These are phyloP conservation scores for Mythimna vitellina DNA, from an alignment of 2,888 invertebrate species.

Conservation along the genomic window DNA sequence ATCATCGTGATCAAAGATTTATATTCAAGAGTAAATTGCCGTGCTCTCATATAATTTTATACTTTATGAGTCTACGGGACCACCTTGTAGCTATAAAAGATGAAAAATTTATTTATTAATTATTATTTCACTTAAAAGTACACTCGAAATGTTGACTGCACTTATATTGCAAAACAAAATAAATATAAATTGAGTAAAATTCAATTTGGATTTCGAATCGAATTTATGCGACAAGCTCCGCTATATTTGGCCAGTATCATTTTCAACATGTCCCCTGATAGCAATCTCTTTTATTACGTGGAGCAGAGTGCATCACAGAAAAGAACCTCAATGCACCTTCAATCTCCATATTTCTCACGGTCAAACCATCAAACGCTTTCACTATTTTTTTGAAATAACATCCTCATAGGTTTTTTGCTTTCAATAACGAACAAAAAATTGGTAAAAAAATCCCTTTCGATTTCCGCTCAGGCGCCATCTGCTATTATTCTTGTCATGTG, in stretches of 20 bases:
- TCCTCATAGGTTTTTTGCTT: slow-evolving; percentile 81
- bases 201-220: slow-evolving; percentile 18
- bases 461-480: slow-evolving; percentile 90
- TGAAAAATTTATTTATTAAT: slow-evolving; percentile 54
- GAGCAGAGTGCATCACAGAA: background rate
- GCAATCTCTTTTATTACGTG: slow-evolving; percentile 13
- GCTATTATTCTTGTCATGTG: slow-evolving; percentile 84
- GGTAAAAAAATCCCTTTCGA: slow-evolving; percentile 86
- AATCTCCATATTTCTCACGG: slow-evolving; percentile 67
- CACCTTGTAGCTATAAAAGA: slow-evolving; percentile 60
- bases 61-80: slow-evolving; percentile 56
- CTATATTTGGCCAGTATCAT: slow-evolving; percentile 14
- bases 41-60: slow-evolving; percentile 54
- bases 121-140: slow-evolving; percentile 38
- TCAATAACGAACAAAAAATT: slow-evolving; percentile 73
- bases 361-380: slow-evolving; percentile 77
- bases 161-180: slow-evolving; percentile 23
- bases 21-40: slow-evolving; percentile 39
- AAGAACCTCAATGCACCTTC: slow-evolving; percentile 17
- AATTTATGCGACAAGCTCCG: slow-evolving; percentile 8
- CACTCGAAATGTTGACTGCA: slow-evolving; percentile 20
- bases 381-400: slow-evolving; percentile 76
- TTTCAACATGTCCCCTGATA: slow-evolving; percentile 14
- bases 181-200: slow-evolving; percentile 21
- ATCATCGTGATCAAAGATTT: slow-evolving; percentile 41